Conservation (phyloP, 1,140 invertebrate genomes). For the Alviniconcha marisindica region DNA sequence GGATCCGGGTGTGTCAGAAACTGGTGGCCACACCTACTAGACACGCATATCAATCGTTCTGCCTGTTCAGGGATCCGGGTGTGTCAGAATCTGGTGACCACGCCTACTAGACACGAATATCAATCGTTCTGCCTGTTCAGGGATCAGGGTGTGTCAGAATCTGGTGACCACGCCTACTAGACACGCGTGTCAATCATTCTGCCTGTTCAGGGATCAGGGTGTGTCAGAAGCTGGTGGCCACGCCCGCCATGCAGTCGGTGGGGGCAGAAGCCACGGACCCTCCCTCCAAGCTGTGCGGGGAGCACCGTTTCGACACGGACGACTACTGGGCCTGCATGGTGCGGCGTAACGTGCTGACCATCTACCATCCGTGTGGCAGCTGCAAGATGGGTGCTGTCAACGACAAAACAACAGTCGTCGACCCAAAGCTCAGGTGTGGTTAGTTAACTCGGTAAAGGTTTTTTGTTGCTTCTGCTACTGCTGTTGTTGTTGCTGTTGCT, state of each 20-base stretch:
- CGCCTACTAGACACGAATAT: constrained; percentile 4
- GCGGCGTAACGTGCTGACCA: constrained; percentile 78
- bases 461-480: no score
- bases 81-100: neutral
- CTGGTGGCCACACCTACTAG: constrained; percentile 32
- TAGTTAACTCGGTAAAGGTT: neutral
- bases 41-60: constrained; percentile 6
- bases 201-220: constrained; percentile 44
- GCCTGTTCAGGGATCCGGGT: constrained; percentile 34
- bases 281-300: constrained; percentile 44
- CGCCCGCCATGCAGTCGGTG: constrained; percentile 41
- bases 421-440: constrained; percentile 82
- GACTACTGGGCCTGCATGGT: constrained; percentile 73
- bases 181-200: neutral
- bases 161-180: neutral
- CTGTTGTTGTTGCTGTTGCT: no score
- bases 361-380: constrained; percentile 92
- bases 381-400: constrained; percentile 94
- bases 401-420: constrained; percentile 91
- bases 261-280: constrained; percentile 41
- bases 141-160: neutral
- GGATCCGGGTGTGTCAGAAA: constrained; percentile 46
- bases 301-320: constrained; percentile 58
- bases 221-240: constrained; percentile 39
- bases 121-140: neutral